A percentile compares a stretch with the other conserved stretches of the same genome.
phyloP scores from a whole-genome alignment of 64 coral and sea anemone species.

The Exaiptasia diaphana region DNA sequence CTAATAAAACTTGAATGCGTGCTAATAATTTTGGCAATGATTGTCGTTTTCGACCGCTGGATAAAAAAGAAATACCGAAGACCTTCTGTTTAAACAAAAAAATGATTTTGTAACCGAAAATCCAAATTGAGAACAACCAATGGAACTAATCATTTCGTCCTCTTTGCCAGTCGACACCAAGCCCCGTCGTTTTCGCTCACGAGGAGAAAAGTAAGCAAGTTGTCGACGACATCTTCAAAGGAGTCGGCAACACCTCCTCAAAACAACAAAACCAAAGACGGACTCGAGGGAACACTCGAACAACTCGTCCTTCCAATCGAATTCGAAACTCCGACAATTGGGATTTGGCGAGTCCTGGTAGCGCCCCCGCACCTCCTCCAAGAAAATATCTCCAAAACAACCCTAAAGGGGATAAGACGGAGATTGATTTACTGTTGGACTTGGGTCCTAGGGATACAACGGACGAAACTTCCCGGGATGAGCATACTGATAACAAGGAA shows the following conservation, averaged over 20 bases:
- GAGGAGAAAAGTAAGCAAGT: slow-evolving; percentile 36
- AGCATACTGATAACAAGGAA: not conserved
- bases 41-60: too few species aligned
- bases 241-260: slow-evolving; percentile 28
- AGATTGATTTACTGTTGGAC: not conserved
- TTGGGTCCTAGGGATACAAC: not conserved
- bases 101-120: too few species aligned
- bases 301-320: not conserved
- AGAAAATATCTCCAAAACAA: not conserved
- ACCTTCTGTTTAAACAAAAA: too few species aligned
- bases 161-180: too few species aligned
- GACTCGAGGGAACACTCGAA: not conserved
- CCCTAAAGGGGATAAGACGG: not conserved
- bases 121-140: too few species aligned
- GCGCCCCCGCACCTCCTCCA: not conserved
- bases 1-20: too few species aligned
- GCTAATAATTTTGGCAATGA: too few species aligned
- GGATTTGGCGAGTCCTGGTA: not conserved
- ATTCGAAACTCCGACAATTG: not conserved
- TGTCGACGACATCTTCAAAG: slow-evolving; percentile 44
- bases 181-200: slow-evolving; percentile 5
- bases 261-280: not conserved
- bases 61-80: too few species aligned
- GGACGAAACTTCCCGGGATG: not conserved
- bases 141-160: too few species aligned